Evolutionary conservation across 37 sponge, comb jelly and placozoan genomes (phyloP).

Genomic region (Cliona cf. orientalis): DNA sequence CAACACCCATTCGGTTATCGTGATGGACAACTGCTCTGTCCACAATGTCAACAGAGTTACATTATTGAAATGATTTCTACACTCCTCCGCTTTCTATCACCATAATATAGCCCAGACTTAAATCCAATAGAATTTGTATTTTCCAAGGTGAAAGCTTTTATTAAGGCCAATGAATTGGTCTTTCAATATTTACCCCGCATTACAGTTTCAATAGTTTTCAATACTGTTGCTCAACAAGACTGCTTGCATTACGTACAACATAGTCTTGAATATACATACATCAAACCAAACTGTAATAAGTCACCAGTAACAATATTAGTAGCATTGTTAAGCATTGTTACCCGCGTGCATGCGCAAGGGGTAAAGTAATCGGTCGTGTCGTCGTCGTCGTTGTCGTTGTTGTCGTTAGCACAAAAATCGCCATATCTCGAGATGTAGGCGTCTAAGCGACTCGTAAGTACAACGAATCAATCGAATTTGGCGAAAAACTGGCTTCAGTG

Average conservation of each 20-base stretch:
- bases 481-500: too few species aligned
- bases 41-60: constrained; percentile 15
- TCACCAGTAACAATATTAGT: neutral
- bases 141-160: constrained; percentile 16
- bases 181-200: neutral
- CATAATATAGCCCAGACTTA: constrained; percentile 35
- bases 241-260: neutral
- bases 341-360: too few species aligned
- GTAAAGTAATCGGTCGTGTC: too few species aligned
- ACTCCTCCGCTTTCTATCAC: constrained; percentile 10
- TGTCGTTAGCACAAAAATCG: too few species aligned
- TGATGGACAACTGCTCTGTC: constrained; percentile 19
- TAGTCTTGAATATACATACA: neutral
- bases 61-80: constrained; percentile 7
- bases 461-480: too few species aligned
- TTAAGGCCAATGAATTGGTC: neutral
- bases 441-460: too few species aligned
- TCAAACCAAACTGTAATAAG: neutral
- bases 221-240: constrained; percentile 11
- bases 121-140: constrained; percentile 34
- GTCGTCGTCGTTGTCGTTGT: too few species aligned
- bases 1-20: constrained; percentile 22
- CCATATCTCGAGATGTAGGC: too few species aligned
- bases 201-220: constrained; percentile 8
- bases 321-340: neutral